Conservation (phyloP, 1,140 invertebrate genomes). For the Pogonus chalceus region DNA sequence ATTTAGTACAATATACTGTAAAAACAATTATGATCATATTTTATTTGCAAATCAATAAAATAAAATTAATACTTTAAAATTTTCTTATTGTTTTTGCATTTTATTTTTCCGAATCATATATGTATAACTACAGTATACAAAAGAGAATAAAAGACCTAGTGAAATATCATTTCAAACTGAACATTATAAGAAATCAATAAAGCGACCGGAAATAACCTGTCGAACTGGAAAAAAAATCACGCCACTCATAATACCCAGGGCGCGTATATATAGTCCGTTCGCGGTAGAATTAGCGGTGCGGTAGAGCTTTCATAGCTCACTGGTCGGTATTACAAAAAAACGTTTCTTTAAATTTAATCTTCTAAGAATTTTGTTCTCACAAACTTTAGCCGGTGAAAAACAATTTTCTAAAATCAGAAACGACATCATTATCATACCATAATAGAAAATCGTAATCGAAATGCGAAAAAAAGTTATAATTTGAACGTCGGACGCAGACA, state of each 20-base stretch:
- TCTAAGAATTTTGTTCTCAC: background rate
- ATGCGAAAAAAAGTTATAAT: constrained; percentile 4
- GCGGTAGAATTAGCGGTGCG: too few species aligned
- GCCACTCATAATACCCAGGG: too few species aligned
- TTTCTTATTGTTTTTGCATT: too few species aligned
- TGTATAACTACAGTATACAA: too few species aligned
- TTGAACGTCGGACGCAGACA: background rate
- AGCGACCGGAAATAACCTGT: background rate
- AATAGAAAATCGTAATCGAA: constrained; percentile 3
- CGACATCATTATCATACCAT: background rate
- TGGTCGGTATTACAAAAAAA: background rate
- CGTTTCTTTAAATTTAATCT: background rate
- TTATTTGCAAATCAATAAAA: too few species aligned
- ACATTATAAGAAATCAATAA: constrained; percentile 1
- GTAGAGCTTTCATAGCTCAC: too few species aligned
- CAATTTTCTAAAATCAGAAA: constrained; percentile 2
- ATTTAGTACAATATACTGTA: too few species aligned
- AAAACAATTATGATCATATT: too few species aligned
- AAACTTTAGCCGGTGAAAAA: background rate
- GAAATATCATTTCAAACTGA: background rate
- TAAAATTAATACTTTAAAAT: too few species aligned
- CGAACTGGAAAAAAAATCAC: background rate
- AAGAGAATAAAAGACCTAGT: too few species aligned
- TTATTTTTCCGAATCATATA: too few species aligned
- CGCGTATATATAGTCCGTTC: too few species aligned